Percentiles rank a stretch among this genome's conserved stretches.
Evolutionary conservation across 2,888 invertebrate species (phyloP).

Genomic region (Atherix ibis): DNA sequence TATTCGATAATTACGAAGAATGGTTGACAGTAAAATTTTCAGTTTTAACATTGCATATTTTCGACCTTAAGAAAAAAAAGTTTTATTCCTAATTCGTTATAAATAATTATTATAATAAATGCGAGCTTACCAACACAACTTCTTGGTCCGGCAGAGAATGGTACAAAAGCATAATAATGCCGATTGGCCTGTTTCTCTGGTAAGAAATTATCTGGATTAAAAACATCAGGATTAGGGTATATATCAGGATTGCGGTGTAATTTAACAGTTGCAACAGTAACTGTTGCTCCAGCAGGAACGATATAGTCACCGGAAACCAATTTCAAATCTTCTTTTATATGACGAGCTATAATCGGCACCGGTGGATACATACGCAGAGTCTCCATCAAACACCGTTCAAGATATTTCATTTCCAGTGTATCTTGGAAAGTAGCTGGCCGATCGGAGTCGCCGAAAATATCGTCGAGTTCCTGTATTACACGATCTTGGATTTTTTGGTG

Average conservation of each 20-base stretch:
- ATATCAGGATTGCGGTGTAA: constrained; percentile 54
- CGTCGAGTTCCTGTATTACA: constrained; percentile 55
- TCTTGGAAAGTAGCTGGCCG: constrained; percentile 65
- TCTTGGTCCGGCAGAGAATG: constrained; percentile 70
- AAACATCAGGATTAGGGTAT: constrained; percentile 60
- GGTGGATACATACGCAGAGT: constrained; percentile 65
- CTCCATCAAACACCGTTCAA: constrained; percentile 68
- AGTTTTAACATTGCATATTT: constrained; percentile 69
- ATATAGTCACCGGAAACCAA: constrained; percentile 49
- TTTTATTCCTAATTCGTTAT: neutral
- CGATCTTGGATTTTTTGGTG: constrained; percentile 57
- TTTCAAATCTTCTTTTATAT: constrained; percentile 53
- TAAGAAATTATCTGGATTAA: constrained; percentile 74
- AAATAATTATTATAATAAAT: neutral
- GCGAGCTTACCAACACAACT: constrained; percentile 54
- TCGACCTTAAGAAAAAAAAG: constrained; percentile 39
- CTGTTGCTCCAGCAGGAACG: constrained; percentile 53
- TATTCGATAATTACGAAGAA: constrained; percentile 57
- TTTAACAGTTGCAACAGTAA: constrained; percentile 47
- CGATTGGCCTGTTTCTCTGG: constrained; percentile 61
- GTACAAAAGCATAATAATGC: constrained; percentile 67
- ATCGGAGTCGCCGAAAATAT: constrained; percentile 60
- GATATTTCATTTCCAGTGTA: constrained; percentile 71
- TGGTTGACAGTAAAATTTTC: constrained; percentile 60
- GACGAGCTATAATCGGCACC: constrained; percentile 58